Evolutionary conservation across 2,113 vertebrate species (phyloP), one percentile per base, ranked within the genome.

Genomic region (Sander lucioperca): DNA sequence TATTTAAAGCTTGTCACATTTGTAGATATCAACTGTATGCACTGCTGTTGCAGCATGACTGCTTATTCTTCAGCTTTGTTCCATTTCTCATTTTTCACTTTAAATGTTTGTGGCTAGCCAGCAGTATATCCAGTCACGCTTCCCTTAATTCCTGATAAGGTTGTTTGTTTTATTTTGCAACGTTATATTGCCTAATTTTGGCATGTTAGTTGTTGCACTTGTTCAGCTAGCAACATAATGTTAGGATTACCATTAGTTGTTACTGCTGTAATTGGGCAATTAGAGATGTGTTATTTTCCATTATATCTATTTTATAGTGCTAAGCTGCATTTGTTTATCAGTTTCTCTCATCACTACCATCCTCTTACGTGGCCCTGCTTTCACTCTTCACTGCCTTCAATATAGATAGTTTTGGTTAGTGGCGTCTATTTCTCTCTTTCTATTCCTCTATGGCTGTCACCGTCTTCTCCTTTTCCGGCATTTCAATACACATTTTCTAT

Each of bases 211-310:
- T 69, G 63, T 45, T 23, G 43, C 18, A 53, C 16, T 33, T 25
- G 53, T 63, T 53, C 6, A 50, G 57, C 16, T 69, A 45, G 47
- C 63, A 48, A 16, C 61, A 6, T 73, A 18, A 1, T 50, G 12
- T 39, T 61, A 13, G 6, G 16, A 36, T 21, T 6, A 6, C 18
- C 16, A 8, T 21, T 65, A 10, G 33, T 18, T 56, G 14, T 66
- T 61, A 25, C 21, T 66, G 30, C 30, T 43, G 15, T 33, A 58
- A 71, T 51, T 45, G 62, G 67, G 33, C 59, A 64, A 70, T 74
- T 53, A 58, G 16, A 65, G 67, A 48, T 33, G 11, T 66, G 36
- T 21, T 4, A 39, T 19, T 53, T 27, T 56, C 3, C 30, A 23
- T 27, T 53, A 11, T 25, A 16, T 67, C 21, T 13, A 23, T 36